Evolutionary conservation across 2,797 vertebrate species (phyloP).

Genomic region (Periophthalmus magnuspinnatus): DNA sequence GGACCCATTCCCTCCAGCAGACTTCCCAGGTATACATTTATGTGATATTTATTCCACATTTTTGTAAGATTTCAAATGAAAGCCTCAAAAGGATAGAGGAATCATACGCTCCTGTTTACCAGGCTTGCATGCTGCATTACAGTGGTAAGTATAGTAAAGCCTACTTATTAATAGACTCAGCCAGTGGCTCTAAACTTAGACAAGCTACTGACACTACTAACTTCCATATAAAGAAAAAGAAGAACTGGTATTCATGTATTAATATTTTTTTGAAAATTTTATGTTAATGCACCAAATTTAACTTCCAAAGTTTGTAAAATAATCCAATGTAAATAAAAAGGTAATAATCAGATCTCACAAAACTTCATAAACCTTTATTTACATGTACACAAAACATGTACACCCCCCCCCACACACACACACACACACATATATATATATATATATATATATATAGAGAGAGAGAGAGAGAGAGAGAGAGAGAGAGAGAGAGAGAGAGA

Average conservation of each 20-base stretch:
- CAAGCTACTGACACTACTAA: constrained; percentile 42
- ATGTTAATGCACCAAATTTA: neutral
- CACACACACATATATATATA: too few relatives aligned
- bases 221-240: constrained; percentile 53
- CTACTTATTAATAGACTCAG: constrained; percentile 60
- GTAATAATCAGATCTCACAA: neutral
- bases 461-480: too few relatives aligned
- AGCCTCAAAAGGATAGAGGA: constrained; percentile 11
- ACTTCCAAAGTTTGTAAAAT: too few relatives aligned
- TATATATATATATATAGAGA: neutral
- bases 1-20: constrained; percentile 95
- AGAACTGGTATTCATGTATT: neutral
- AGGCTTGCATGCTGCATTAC: constrained; percentile 38
- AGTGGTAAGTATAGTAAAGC: constrained; percentile 56
- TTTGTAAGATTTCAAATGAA: constrained; percentile 2
- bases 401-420: too few relatives aligned
- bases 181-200: constrained; percentile 48
- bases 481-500: too few relatives aligned
- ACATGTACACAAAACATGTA: too few relatives aligned
- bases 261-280: neutral
- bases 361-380: neutral
- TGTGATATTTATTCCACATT: neutral
- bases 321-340: neutral
- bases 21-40: constrained; percentile 88
- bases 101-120: constrained; percentile 34